phyloP scores from a whole-genome alignment of 1,140 invertebrate species.

The Drosophila repletoides region DNA sequence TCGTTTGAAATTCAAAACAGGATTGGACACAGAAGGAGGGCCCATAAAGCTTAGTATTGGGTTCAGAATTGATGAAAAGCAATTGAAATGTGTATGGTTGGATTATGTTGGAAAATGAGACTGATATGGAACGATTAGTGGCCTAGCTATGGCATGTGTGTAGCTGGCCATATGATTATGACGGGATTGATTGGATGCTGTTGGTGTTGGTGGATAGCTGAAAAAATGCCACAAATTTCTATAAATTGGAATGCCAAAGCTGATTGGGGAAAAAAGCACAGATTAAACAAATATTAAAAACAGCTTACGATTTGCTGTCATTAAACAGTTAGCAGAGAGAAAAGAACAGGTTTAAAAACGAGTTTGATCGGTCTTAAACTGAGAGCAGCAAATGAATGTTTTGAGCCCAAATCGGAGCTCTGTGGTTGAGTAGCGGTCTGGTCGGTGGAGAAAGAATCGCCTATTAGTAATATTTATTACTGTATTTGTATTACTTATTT shows the following conservation, averaged over 20 bases:
- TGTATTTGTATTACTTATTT: too few relatives aligned
- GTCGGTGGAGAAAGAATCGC: too few relatives aligned
- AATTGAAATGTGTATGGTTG: constrained; percentile 18
- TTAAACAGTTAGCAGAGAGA: too few relatives aligned
- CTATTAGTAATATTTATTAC: too few relatives aligned
- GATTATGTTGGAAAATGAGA: constrained; percentile 16
- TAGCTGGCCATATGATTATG: neutral
- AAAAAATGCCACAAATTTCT: neutral
- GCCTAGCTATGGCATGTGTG: neutral
- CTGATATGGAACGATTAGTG: constrained; percentile 20
- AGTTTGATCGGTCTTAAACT: too few relatives aligned
- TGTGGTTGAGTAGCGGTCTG: too few relatives aligned
- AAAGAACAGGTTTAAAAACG: too few relatives aligned
- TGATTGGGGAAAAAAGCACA: neutral
- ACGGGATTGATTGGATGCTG: constrained; percentile 3
- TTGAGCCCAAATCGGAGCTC: too few relatives aligned
- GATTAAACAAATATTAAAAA: too few relatives aligned
- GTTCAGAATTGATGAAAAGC: constrained; percentile 35
- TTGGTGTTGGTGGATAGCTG: neutral
- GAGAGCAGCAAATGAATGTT: too few relatives aligned
- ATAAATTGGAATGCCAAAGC: neutral
- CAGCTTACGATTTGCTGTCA: too few relatives aligned
- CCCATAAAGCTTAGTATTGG: neutral
- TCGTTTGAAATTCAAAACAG: constrained; percentile 51
- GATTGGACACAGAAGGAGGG: constrained; percentile 20